phyloP scores from a whole-genome alignment of 2,113 vertebrate species.

The Labeo rohita region DNA sequence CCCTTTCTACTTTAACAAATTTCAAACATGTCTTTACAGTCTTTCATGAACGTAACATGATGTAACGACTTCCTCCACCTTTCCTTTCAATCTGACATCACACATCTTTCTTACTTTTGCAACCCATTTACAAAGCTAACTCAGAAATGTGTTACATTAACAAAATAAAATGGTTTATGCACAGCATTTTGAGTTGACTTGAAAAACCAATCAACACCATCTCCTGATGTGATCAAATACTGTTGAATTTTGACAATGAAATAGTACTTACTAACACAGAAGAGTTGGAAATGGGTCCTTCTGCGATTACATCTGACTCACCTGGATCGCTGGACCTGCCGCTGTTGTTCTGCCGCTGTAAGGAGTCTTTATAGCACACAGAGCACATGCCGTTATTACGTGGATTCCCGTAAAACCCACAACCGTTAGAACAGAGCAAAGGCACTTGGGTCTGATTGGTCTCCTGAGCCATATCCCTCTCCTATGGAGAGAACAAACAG shows the following conservation, averaged over 20 bases:
- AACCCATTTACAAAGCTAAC: not conserved
- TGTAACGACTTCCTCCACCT: too few species aligned
- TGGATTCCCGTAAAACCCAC: slow-evolving; percentile 89
- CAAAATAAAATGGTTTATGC: not conserved
- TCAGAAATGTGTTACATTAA: not conserved
- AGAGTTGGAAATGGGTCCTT: not conserved
- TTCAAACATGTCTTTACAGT: too few species aligned
- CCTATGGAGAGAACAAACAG: slow-evolving; percentile 51
- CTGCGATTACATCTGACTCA: slow-evolving; percentile 65
- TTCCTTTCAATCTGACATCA: not conserved
- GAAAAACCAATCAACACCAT: not conserved
- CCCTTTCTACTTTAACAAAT: too few species aligned
- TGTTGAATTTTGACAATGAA: not conserved
- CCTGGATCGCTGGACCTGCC: slow-evolving; percentile 85
- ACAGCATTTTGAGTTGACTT: not conserved
- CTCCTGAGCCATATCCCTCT: slow-evolving; percentile 88
- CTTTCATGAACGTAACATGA: too few species aligned
- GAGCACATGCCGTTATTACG: slow-evolving; percentile 90
- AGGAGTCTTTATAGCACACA: slow-evolving; percentile 89
- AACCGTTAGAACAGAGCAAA: slow-evolving; percentile 85
- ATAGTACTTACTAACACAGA: not conserved
- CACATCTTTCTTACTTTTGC: not conserved
- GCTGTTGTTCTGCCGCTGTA: slow-evolving; percentile 86
- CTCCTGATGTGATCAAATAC: not conserved
- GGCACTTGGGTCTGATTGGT: slow-evolving; percentile 86